Base-by-base conservation (phyloP, 1,140 invertebrate genomes). In the Acromyrmex heyeri region DNA sequence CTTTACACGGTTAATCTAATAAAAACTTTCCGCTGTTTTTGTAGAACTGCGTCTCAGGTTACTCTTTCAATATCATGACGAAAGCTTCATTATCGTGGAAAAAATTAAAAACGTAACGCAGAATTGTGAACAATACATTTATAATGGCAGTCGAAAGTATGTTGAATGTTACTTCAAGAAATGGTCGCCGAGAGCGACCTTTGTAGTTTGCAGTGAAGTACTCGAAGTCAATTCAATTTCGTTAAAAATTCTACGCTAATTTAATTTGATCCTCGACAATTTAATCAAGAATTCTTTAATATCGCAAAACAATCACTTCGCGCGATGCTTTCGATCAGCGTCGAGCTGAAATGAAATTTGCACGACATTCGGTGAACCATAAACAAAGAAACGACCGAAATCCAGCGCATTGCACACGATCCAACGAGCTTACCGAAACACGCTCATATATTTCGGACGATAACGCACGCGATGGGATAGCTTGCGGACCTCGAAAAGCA, bases 401-500 rank as follows among this genome's bases (percentile, higher is more conserved):
- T 30, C 14, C 65, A 21, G 8, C 24, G 38, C 34, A 44, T 18
- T n/a, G 30, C 34, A 18, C 59, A 3, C 48, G 48, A 30, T 50
- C 34, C 50, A 7, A 50, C 50, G 4, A 73, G 24, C 70, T 53
- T 70, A 70, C 27, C 57, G 50, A 77, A 67, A 48, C 30, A 30
- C 24, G 76, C 62, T 61, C 76, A 24, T 87, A 85, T 75, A 85
- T 87, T 87, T 75, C 30, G n/a, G 6, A 7, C 24, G 69, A 85
- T 86, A 86, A 55, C 53, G 21, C 64, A n/a, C 53, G 75, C 55
- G 48, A 62, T 59, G 38, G 53, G n/a, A 34, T 27, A n/a, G 48
- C 21, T 24, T 38, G 24, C 27, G 18, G 5, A 12, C 3, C 34
- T 81, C 34, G 78, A 34, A 14, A 70, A 59, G 24, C 64, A 30